phyloP scores from a whole-genome alignment of 92 coral and sea anemone genomes.

The Isaurus tuberculatus region DNA sequence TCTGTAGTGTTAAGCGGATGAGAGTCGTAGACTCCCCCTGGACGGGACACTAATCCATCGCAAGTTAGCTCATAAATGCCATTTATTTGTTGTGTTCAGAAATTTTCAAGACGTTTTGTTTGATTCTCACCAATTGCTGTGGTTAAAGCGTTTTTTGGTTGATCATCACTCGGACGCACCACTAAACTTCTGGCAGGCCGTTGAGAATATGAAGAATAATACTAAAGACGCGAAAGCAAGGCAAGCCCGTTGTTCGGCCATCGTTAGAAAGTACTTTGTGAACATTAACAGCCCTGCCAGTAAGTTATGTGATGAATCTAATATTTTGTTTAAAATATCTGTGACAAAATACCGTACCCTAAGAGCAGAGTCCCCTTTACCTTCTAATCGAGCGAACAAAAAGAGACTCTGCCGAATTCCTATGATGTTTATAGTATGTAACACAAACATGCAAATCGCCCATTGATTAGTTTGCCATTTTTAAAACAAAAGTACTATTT shows the following conservation, averaged over 20 bases:
- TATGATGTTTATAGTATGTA: too few relatives aligned
- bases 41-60: background rate
- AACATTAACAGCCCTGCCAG: constrained; percentile 85
- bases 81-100: constrained; percentile 38
- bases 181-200: constrained; percentile 94
- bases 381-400: too few relatives aligned
- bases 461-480: too few relatives aligned
- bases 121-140: constrained; percentile 76
- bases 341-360: too few relatives aligned
- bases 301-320: constrained; percentile 44
- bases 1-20: too few relatives aligned
- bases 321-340: too few relatives aligned
- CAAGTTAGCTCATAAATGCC: too few relatives aligned
- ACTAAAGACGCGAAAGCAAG: constrained; percentile 92
- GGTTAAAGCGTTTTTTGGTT: constrained; percentile 77
- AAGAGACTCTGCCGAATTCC: too few relatives aligned
- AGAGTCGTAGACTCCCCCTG: too few relatives aligned
- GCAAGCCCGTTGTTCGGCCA: constrained; percentile 75
- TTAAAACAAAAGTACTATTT: too few relatives aligned
- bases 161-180: constrained; percentile 84
- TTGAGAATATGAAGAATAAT: constrained; percentile 90
- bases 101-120: constrained; percentile 75
- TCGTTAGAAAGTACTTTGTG: constrained; percentile 84
- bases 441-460: too few relatives aligned
- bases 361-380: too few relatives aligned